phyloP scores from a whole-genome alignment of 2,797 vertebrate species.

The Gambusia yucatana region DNA sequence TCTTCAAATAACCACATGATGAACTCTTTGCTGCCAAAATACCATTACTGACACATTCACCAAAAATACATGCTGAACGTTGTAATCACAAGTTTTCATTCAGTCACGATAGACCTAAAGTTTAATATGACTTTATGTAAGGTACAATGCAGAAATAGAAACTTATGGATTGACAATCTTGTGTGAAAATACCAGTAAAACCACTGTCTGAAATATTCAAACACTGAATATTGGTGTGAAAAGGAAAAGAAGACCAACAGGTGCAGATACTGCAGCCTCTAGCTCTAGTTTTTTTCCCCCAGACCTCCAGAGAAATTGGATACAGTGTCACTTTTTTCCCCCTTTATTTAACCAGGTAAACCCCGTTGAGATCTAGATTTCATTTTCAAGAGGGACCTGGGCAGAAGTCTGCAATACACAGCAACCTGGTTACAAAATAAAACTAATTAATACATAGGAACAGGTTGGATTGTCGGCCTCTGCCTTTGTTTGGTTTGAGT shows the following conservation, averaged over 20 bases:
- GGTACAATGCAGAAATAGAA: too few relatives aligned
- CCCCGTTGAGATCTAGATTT: too few relatives aligned
- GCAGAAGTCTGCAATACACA: too few relatives aligned
- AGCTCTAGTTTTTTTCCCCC: not conserved
- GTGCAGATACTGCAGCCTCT: slow-evolving; percentile 4
- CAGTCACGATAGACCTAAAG: not conserved
- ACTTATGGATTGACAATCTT: not conserved
- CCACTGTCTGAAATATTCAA: not conserved
- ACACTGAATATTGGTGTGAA: not conserved
- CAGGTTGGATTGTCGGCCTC: slow-evolving; percentile 12
- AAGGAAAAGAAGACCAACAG: not conserved
- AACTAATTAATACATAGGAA: not conserved
- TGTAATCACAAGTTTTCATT: not conserved
- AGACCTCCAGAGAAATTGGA: slow-evolving; percentile 1
- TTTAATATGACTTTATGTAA: not conserved
- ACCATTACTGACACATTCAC: not conserved
- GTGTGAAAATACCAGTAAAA: not conserved
- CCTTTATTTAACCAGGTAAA: too few relatives aligned
- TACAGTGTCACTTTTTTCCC: not conserved
- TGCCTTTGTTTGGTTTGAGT: not conserved
- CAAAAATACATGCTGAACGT: not conserved
- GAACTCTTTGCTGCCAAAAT: not conserved
- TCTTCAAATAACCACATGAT: not conserved
- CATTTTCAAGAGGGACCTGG: too few relatives aligned
- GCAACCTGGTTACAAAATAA: too few relatives aligned